Conservation (phyloP, 2,113 vertebrate genomes). For the Rhinopithecus roxellana region DNA sequence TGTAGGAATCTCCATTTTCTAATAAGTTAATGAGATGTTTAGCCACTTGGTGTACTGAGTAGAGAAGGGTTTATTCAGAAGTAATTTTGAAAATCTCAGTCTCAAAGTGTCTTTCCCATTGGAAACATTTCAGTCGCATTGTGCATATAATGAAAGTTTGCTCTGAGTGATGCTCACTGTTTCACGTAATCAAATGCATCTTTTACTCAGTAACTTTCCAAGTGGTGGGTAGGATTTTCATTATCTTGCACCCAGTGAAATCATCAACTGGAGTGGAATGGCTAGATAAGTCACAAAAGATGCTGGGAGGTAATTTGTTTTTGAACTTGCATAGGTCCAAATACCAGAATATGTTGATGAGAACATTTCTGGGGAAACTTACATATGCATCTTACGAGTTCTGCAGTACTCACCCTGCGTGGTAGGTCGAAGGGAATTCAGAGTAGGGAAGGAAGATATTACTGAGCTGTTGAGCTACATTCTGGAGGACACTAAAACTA, state of each 20-base stretch:
- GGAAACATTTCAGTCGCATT: slow-evolving; percentile 74
- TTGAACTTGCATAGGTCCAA: neutral
- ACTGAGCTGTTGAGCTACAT: neutral
- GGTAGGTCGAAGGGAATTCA: neutral
- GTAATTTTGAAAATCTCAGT: slow-evolving; percentile 77
- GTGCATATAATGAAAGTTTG: slow-evolving; percentile 68
- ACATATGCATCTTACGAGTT: neutral
- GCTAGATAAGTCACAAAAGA: neutral
- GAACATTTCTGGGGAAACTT: neutral
- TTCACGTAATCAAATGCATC: slow-evolving; percentile 59
- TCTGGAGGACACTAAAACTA: neutral
- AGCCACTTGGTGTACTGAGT: slow-evolving; percentile 71
- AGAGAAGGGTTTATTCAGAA: slow-evolving; percentile 80
- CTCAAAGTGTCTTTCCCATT: slow-evolving; percentile 76
- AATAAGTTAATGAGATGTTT: slow-evolving; percentile 72
- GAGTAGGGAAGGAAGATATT: neutral
- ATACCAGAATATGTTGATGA: neutral
- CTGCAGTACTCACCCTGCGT: neutral
- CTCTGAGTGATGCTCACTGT: neutral
- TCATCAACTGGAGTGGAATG: neutral
- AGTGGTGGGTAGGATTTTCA: slow-evolving; percentile 16
- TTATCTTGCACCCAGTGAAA: neutral
- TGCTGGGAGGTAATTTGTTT: neutral
- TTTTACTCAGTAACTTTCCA: slow-evolving; percentile 48
- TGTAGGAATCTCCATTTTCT: slow-evolving; percentile 72